Evolutionary conservation across 2,797 vertebrate species (phyloP), one percentile per base, ranked within the genome.

Genomic region (Tenualosa thibaudeaui): DNA sequence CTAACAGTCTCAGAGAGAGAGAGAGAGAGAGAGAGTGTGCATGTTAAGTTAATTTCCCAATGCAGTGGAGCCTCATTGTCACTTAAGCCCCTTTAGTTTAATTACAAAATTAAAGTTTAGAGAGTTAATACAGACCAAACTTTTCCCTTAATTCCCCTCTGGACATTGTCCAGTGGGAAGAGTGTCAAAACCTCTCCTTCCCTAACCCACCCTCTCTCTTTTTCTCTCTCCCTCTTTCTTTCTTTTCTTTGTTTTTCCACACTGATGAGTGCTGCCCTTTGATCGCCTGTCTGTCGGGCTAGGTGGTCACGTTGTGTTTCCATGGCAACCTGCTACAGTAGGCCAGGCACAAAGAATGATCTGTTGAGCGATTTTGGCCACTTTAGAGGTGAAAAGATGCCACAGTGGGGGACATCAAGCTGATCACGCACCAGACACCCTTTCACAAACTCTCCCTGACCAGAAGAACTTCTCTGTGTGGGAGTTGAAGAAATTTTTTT

Each of bases 141-240:
- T 89, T 5, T 92, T 95, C 93, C 92, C 88, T 94, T 97, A 96
- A 97, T 97, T 96, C 95, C 93, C 83, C 87, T 92, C 91, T 94
- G 94, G 94, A 94, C 93, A 94, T 88, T 92, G 91, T 95, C 90
- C 84, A 15, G 81, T 93, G 91, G 93, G 93, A 95, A 94, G 91
- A 92, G 93, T 92, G 78, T 82, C 78, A 83, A 82, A 85, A 49
- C 82, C 43, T 68, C 81, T 82, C 26, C 87, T 87, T 91, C 85
- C 86, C 81, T 83, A 46, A 15, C 37, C 17, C 6, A 5, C 37
- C 68, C 37, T 43, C 13, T 43, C 9, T 71, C 12, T 87, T 6
- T 49, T 81, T 43, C 17, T 50, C 5, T 60, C 13, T 22, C 19
- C 4, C 7, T 60, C 24, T 81, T 89, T 89, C 86, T 86, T 31